These are phyloP conservation scores for Ictalurus furcatus DNA, from an alignment of 2,113 vertebrate species.

Conservation along the genomic window DNA sequence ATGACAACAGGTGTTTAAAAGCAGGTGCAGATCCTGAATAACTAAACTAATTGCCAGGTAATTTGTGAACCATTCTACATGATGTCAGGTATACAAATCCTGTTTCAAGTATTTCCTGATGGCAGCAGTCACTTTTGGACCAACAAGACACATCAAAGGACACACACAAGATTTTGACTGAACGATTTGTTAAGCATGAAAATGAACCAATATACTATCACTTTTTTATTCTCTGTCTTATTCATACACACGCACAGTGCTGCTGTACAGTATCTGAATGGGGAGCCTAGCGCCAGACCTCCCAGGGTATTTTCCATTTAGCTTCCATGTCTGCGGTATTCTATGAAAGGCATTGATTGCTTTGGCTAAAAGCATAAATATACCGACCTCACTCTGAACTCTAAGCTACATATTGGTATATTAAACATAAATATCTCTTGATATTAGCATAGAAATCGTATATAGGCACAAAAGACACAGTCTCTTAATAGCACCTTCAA, in stretches of 20 bases:
- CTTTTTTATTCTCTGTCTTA: background rate
- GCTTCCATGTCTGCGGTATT: background rate
- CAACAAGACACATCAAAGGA: background rate
- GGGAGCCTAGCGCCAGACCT: background rate
- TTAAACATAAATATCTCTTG: background rate
- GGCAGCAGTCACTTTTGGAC: background rate
- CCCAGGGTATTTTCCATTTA: background rate
- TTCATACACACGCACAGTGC: background rate
- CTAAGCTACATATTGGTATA: background rate
- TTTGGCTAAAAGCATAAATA: background rate
- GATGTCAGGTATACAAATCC: constrained; percentile 18
- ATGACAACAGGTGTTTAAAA: constrained; percentile 17
- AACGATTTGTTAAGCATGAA: background rate
- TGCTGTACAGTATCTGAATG: background rate
- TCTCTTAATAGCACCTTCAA: background rate
- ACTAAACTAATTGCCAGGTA: constrained; percentile 32
- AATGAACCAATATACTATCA: background rate
- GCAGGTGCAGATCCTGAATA: constrained; percentile 30
- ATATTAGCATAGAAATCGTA: background rate
- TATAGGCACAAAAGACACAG: background rate
- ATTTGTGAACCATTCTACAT: constrained; percentile 22
- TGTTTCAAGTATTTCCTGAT: constrained; percentile 2
- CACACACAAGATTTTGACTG: background rate
- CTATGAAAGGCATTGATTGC: background rate
- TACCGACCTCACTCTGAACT: background rate